Conservation (phyloP, 2,113 vertebrate species). For the Aptenodytes patagonicus region DNA sequence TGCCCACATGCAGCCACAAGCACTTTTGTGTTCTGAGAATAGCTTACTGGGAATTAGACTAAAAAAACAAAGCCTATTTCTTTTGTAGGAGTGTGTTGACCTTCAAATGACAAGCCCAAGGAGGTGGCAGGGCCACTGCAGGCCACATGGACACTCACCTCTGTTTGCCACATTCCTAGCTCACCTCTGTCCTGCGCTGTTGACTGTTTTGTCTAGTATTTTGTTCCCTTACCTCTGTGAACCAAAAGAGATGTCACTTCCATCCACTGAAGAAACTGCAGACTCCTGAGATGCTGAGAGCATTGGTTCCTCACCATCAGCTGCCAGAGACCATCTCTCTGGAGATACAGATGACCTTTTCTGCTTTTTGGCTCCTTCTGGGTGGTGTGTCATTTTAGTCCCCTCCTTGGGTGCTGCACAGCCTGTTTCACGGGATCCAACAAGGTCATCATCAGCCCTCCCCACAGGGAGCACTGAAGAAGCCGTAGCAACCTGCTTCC, state of each 20-base stretch:
- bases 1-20: not conserved
- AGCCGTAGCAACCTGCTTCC: not conserved
- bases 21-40: not conserved
- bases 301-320: constrained; percentile 6
- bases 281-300: constrained; percentile 81
- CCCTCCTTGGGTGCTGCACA: not conserved
- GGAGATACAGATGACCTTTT: not conserved
- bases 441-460: not conserved
- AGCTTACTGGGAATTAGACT: not conserved
- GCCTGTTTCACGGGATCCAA: not conserved
- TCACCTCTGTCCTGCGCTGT: not conserved
- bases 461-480: not conserved
- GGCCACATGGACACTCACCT: not conserved
- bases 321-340: not conserved
- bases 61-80: not conserved
- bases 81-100: not conserved
- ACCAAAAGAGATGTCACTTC: constrained; percentile 77
- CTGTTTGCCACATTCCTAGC: not conserved
- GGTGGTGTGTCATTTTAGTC: not conserved
- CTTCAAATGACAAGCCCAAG: not conserved
- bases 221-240: constrained; percentile 70
- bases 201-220: not conserved
- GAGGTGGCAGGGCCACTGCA: not conserved
- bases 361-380: not conserved
- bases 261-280: constrained; percentile 69